Conservation (phyloP, 2,113 vertebrate genomes). For the Caranx ignobilis region DNA sequence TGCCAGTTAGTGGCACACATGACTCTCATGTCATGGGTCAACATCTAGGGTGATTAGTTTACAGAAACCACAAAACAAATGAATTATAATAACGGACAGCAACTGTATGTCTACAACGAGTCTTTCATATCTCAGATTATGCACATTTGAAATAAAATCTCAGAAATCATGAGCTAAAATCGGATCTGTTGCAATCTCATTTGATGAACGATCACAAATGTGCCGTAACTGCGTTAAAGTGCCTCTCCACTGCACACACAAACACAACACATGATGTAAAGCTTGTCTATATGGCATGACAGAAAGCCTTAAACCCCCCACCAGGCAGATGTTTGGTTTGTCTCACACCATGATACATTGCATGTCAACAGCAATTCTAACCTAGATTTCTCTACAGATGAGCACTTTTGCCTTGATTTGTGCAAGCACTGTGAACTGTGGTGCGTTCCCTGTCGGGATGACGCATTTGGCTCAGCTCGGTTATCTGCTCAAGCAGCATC, state of each 20-base stretch:
- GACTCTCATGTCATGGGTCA: too few species aligned
- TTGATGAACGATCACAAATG: not conserved
- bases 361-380: slow-evolving; percentile 41
- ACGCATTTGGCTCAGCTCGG: not conserved
- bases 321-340: slow-evolving; percentile 51
- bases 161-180: not conserved
- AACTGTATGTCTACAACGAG: not conserved
- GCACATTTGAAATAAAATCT: not conserved
- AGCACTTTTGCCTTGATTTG: slow-evolving; percentile 43
- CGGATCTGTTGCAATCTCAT: not conserved
- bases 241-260: not conserved
- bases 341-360: slow-evolving; percentile 26
- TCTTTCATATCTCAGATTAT: not conserved
- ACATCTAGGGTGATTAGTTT: too few species aligned
- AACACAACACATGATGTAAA: slow-evolving; percentile 12
- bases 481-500: not conserved
- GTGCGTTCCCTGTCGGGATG: slow-evolving; percentile 1
- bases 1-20: too few species aligned
- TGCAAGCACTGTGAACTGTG: slow-evolving; percentile 10
- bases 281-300: not conserved
- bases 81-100: too few species aligned
- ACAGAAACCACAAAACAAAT: too few species aligned
- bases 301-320: slow-evolving; percentile 33
- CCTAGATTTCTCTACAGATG: slow-evolving; percentile 49
- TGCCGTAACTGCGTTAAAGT: not conserved